These are phyloP conservation scores for Oreocharis arfaki DNA, from an alignment of 2,113 vertebrate species.

Conservation along the genomic window DNA sequence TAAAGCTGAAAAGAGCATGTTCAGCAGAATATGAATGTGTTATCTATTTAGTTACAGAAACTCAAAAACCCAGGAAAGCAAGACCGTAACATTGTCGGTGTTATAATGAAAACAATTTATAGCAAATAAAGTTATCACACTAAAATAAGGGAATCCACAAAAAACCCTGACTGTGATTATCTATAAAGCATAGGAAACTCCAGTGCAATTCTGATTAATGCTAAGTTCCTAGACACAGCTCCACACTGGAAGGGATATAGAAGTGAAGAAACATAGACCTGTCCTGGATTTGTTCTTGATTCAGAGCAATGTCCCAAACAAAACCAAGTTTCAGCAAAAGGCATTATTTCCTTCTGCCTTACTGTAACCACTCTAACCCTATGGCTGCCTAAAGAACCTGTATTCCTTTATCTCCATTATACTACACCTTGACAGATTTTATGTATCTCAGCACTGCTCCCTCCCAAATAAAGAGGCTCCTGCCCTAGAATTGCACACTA, in stretches of 20 bases:
- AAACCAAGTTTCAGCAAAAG: background rate
- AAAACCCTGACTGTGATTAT: background rate
- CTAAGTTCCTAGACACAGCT: background rate
- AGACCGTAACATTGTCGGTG: background rate
- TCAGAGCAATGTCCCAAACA: background rate
- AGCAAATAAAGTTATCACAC: background rate
- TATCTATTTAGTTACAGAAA: background rate
- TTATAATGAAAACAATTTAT: background rate
- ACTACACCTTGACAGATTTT: background rate
- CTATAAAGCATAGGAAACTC: background rate
- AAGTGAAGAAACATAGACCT: background rate
- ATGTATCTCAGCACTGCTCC: background rate
- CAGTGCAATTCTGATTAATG: background rate
- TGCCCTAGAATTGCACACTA: background rate
- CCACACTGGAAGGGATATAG: background rate
- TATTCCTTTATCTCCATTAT: background rate
- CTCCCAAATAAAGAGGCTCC: background rate
- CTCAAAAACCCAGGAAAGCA: background rate
- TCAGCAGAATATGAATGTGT: background rate
- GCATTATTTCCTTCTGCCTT: background rate
- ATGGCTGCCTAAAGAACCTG: background rate
- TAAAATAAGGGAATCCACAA: background rate
- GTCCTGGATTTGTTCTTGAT: background rate
- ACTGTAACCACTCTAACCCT: background rate
- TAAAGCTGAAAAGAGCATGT: background rate